Conservation (phyloP, 2,888 invertebrate species). For the Epistrophella euchroma region DNA sequence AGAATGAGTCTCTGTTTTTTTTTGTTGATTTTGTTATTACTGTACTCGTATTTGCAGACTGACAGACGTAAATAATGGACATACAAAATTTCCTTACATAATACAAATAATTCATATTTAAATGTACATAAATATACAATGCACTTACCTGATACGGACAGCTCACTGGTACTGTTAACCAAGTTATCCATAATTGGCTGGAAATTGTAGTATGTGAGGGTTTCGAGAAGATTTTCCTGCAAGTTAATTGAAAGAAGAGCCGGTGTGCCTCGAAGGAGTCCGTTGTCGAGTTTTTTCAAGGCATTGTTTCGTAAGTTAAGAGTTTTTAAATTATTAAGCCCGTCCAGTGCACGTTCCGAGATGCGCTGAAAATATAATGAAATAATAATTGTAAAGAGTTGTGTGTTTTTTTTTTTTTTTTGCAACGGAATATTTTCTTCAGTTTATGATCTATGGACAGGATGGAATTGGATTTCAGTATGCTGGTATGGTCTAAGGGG, state of each 20-base stretch:
- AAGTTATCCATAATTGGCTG: slow-evolving; percentile 91
- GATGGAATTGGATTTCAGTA: slow-evolving; percentile 47
- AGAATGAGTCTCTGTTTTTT: neutral
- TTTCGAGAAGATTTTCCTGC: slow-evolving; percentile 90
- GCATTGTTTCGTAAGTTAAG: slow-evolving; percentile 91
- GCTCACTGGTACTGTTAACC: slow-evolving; percentile 89
- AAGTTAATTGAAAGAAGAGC: slow-evolving; percentile 90
- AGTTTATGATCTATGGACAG: neutral
- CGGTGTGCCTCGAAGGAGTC: slow-evolving; percentile 89
- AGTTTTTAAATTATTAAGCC: slow-evolving; percentile 89
- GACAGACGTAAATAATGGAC: neutral
- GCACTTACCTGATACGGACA: slow-evolving; percentile 90
- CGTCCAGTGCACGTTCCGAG: slow-evolving; percentile 91
- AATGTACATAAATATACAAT: slow-evolving; percentile 2
- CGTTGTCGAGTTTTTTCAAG: slow-evolving; percentile 88
- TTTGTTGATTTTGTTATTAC: neutral
- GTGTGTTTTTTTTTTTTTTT: neutral
- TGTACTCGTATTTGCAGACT: neutral
- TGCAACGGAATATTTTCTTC: neutral
- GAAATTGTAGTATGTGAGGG: slow-evolving; percentile 89
- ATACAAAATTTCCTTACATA: too few species aligned
- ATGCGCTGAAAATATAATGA: slow-evolving; percentile 85
- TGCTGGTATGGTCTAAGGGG: neutral
- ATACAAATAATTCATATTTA: too few species aligned
- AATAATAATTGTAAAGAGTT: neutral